A percentile compares a stretch with the other conserved stretches of the same genome.
phyloP scores from a whole-genome alignment of 2,113 vertebrate species.

The Psilopsiagon aurifrons region DNA sequence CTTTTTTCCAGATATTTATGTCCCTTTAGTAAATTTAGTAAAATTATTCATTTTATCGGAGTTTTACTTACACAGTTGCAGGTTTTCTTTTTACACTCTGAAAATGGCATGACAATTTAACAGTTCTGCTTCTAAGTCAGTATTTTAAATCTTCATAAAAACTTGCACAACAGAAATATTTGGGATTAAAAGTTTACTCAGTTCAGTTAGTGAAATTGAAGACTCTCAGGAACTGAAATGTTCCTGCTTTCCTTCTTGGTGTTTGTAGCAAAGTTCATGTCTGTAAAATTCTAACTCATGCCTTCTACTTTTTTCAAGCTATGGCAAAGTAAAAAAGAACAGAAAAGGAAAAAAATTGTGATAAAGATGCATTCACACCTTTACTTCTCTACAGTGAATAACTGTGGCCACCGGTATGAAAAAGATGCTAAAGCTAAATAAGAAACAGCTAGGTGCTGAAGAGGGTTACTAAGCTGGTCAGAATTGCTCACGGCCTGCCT shows the following conservation, averaged over 20 bases:
- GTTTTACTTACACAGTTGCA: accelerated
- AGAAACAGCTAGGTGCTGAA: neutral
- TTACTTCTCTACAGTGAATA: neutral
- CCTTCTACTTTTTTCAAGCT: neutral
- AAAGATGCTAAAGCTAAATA: neutral
- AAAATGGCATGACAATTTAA: neutral
- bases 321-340: neutral
- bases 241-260: neutral
- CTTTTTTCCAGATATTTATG: neutral
- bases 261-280: neutral
- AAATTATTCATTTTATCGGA: neutral
- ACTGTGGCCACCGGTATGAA: neutral
- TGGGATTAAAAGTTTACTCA: neutral
- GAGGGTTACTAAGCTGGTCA: neutral
- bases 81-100: neutral
- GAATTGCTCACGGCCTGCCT: neutral
- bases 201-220: neutral
- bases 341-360: neutral
- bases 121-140: neutral
- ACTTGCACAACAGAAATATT: neutral
- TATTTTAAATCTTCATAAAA: neutral
- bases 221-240: neutral
- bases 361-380: neutral
- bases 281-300: neutral
- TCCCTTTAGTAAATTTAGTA: neutral